A percentile compares a stretch with the other conserved stretches of the same genome.
Conservation (phyloP, 2,797 vertebrate genomes). For the Tangara arthus region DNA sequence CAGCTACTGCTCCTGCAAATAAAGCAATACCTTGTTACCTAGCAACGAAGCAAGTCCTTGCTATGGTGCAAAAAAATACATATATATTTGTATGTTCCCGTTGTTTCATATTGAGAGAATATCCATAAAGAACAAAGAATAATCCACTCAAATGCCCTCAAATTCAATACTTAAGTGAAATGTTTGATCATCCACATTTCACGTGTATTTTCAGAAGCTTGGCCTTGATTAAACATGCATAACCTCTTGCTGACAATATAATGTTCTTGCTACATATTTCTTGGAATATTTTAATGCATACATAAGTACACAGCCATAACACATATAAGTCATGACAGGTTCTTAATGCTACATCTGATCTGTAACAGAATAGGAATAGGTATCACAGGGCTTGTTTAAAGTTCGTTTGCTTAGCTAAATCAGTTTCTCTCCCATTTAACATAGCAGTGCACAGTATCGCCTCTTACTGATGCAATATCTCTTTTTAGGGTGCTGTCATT, state of each 20-base stretch:
- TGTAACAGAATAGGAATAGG: constrained; percentile 17
- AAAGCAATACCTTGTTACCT: constrained; percentile 86
- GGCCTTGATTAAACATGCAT: constrained; percentile 32
- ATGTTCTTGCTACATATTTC: constrained; percentile 12
- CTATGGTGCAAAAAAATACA: constrained; percentile 60
- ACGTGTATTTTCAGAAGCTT: not conserved
- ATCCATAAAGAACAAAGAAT: constrained; percentile 55
- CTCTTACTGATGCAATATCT: not conserved
- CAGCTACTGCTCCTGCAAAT: constrained; percentile 72
- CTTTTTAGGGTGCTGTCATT: not conserved
- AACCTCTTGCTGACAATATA: constrained; percentile 14
- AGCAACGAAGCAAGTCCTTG: constrained; percentile 84
- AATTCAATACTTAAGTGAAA: constrained; percentile 51
- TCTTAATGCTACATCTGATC: constrained; percentile 3
- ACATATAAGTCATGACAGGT: not conserved
- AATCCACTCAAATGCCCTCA: constrained; percentile 41
- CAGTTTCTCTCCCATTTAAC: not conserved
- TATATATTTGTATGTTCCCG: constrained; percentile 39
- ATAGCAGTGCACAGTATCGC: not conserved
- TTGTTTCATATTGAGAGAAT: constrained; percentile 56
- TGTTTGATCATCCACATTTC: constrained; percentile 2
- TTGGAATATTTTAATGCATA: constrained; percentile 9
- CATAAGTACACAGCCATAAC: not conserved
- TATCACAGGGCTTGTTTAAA: not conserved
- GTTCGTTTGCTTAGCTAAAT: not conserved